Percentiles rank a stretch among this genome's conserved stretches.
Evolutionary conservation across 2,888 invertebrate species (phyloP).

Genomic region (Caenorhabditis afra): DNA sequence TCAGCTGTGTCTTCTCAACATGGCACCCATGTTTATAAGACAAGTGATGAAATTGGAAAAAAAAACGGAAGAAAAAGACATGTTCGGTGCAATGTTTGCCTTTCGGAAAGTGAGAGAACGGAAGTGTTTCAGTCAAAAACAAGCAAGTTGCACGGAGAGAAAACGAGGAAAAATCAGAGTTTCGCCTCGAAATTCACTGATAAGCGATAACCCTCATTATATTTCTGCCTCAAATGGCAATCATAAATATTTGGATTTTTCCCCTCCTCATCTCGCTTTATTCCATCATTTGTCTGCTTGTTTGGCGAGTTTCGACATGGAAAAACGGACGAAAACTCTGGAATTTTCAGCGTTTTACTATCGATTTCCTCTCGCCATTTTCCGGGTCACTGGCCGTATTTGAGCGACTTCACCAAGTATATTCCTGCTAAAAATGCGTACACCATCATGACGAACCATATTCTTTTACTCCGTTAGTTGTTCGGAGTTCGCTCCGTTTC

Average conservation of each 20-base stretch:
- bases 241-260: conserved; percentile 61
- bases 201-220: conserved; percentile 38
- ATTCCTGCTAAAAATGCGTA: conserved; percentile 57
- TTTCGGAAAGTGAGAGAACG: background rate
- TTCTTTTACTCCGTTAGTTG: conserved; percentile 44
- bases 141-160: conserved; percentile 2
- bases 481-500: no score
- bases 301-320: conserved; percentile 27
- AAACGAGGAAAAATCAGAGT: conserved; percentile 9
- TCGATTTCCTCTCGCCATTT: conserved; percentile 49
- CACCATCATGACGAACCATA: conserved; percentile 58
- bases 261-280: conserved; percentile 52
- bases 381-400: conserved; percentile 58
- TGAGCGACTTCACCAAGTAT: conserved; percentile 56
- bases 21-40: no score
- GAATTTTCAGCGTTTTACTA: conserved; percentile 49
- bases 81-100: background rate
- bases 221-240: conserved; percentile 40
- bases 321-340: background rate
- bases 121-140: conserved; percentile 19
- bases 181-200: conserved; percentile 32
- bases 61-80: background rate
- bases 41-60: no score
- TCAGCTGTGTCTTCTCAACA: no score
- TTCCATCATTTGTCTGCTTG: conserved; percentile 48